Conservation (phyloP, 1,140 invertebrate genomes). For the Samia ricini region DNA sequence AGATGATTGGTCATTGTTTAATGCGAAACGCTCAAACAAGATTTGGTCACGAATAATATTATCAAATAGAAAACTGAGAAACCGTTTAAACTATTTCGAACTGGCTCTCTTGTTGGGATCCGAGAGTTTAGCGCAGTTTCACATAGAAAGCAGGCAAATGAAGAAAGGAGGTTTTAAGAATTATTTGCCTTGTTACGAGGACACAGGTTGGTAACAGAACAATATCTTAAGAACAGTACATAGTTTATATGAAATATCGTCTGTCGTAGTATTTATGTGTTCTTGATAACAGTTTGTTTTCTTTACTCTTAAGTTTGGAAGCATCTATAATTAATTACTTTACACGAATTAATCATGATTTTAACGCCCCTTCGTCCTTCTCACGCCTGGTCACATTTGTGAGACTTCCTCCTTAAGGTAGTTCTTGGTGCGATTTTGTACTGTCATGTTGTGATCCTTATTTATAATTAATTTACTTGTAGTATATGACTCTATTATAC, state of each 20-base stretch:
- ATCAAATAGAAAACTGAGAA: slow-evolving; percentile 39
- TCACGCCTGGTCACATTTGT: too few relatives aligned
- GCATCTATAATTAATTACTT: too few relatives aligned
- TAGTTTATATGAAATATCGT: not conserved
- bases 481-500: too few relatives aligned
- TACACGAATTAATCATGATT: too few relatives aligned
- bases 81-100: slow-evolving; percentile 46
- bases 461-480: too few relatives aligned
- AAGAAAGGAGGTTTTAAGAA: slow-evolving; percentile 34
- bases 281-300: too few relatives aligned
- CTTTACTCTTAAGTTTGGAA: too few relatives aligned
- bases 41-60: slow-evolving; percentile 51
- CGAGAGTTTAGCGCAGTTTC: slow-evolving; percentile 40
- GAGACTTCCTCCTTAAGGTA: too few relatives aligned
- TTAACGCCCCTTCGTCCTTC: too few relatives aligned
- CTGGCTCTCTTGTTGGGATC: slow-evolving; percentile 45
- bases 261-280: too few relatives aligned
- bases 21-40: slow-evolving; percentile 27
- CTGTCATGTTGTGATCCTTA: too few relatives aligned
- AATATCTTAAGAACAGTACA: not conserved
- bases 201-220: slow-evolving; percentile 19
- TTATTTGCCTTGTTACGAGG: slow-evolving; percentile 36
- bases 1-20: slow-evolving; percentile 40
- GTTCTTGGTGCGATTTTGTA: too few relatives aligned
- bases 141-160: slow-evolving; percentile 36